Evolutionary conservation across 2,797 vertebrate species (phyloP), one percentile per base, ranked within the genome.

Genomic region (Channa striata): DNA sequence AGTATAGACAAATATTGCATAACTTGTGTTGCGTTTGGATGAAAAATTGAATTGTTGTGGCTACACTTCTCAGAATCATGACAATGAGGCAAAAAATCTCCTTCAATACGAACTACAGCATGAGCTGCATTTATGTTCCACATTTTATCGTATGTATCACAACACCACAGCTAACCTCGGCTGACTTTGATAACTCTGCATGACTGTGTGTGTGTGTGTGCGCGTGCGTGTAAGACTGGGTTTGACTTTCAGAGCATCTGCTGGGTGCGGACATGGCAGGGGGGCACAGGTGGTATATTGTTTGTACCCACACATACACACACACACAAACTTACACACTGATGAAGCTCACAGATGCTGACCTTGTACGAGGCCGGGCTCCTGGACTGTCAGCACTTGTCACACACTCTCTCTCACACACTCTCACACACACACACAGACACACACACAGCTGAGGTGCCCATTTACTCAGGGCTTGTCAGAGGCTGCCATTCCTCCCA

Each of bases 191-290:
- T 87, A 91, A 90, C 89, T 89, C 90, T 72, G 86, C 87, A 36
- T 81, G 87, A 56, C 53, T 52, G 87, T 82, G 83, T 56, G 48
- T 72, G 72, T 62, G 69, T 77, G 67, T 59, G 53, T 66, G 52
- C 57, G 69, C 43, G 44, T 58, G 77, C 66, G 78, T 64, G 75
- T 40, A 59, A 77, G 74, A 68, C 79, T 53, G 72, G 69, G 71
- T 85, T 90, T 91, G 89, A 91, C 89, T 91, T 93, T 93, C 87
- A 91, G 89, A 93, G 90, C 91, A 90, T 91, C 91, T 93, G 91
- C 87, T 91, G 84, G 87, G 77, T 89, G 88, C 60, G 19, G 87
- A 78, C 87, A 87, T 89, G 84, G 89, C 87, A 79, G 91, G 89
- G 85, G 90, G 86, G 87, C 90, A 90, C 90, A 92, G 90, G 90